Evolutionary conservation across 2,797 vertebrate genomes (phyloP), one percentile per base, ranked within the genome.

Genomic region (Heteromormyrus szaboi): DNA sequence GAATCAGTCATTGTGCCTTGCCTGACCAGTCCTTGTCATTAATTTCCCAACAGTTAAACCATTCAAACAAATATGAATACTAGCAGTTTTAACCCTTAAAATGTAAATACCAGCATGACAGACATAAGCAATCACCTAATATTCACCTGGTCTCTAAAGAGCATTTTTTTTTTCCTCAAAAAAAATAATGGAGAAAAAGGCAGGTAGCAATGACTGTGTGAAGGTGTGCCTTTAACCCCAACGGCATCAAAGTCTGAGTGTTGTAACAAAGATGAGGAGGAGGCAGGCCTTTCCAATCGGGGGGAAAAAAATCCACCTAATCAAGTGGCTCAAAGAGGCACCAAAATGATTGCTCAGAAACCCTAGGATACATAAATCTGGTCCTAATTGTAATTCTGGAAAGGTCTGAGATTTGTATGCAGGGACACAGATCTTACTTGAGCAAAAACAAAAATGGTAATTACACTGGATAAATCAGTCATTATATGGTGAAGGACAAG

Each of bases 381-480:
- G 84, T 53, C 84, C 48, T 85, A 25, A 53, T 85, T 85, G 53
- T 25, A 85, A 85, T 14, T 17, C 48, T 53, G 12, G 3, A 54
- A 53, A 85, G 29, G 84, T 53, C 46, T 25, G 46, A 51, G 6
- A 81, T 81, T 81, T 81, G 76, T 46, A 81, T 46, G 76, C 41
- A 81, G 41, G 76, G 76, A 81, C 76, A 46, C 37, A 81, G 37
- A 81, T 81, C 76, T 46, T 81, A 81, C 76, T 81, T 81, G 76
- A 81, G 76, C 76, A 9, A 81, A 81, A 81, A 81, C 76, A 81
- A 81, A 46, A 81, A 81, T 46, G 76, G 68, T 72, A 72, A 72
- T 72, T 72, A 41, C 68, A 72, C 68, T 37, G 68, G 68, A 72
- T 41, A 72, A 72, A 72, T 72, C 68, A 81, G 76, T 81, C 37